Evolutionary conservation across 2,113 vertebrate genomes (phyloP), one percentile per base, ranked within the genome.

Genomic region (Porphyrio hochstetteri): DNA sequence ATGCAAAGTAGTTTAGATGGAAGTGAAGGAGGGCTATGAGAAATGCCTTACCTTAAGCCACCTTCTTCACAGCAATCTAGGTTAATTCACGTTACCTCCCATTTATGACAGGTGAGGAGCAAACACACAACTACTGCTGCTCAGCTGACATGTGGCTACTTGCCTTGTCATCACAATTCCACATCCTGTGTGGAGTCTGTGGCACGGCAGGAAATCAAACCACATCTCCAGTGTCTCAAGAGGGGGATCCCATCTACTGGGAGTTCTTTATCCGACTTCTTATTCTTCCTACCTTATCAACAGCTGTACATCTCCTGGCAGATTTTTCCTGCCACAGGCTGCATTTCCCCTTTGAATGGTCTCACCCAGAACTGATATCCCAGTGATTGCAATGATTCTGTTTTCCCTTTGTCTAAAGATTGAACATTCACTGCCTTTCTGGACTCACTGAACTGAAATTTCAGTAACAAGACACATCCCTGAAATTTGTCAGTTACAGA

Each of bases 351-450:
- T 79, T 86, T 28, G 8, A 87, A 86, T 0, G 0, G 33, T 78
- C 56, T 86, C 69, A 84, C 14, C 19, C 38, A 56, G 61, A 92
- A 92, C 40, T 31, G 14, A 38, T 7, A 82, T 9, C 14, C 77
- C 63, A 84, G 60, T 18, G 60, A 67, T 1, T 67, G 46, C 50
- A 88, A 70, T 2, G 10, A 29, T 64, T 90, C 42, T 48, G 21
- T 18, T 67, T 93, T 42, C 80, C 75, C 86, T 92, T 89, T 91
- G 69, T 71, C 53, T 87, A 68, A 91, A 95, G 19, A 76, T 12
- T 3, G 20, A 92, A 19, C 23, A 38, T 68, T 93, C 19, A 33
- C 31, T 52, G 28, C 55, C 83, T 38, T 84, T 81, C 60, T 40
- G 27, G 90, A 59, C 5, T 31, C 46, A 52, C 25, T 63, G 67